Conservation (phyloP, 2,888 invertebrate species). For the Nephrotoma appendiculata region DNA sequence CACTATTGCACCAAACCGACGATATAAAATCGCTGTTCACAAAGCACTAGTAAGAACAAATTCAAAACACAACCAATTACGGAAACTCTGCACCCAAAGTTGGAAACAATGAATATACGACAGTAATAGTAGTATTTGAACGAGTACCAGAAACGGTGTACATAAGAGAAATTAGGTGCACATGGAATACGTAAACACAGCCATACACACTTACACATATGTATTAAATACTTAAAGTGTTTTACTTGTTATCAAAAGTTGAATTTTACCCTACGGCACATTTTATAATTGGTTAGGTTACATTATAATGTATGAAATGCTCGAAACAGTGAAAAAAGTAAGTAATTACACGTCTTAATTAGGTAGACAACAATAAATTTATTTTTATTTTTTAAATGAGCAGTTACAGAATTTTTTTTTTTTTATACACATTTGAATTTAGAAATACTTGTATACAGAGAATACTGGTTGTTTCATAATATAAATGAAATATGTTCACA, state of each 20-base stretch:
- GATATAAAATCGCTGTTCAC: too few species aligned
- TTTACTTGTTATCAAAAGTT: slow-evolving; percentile 1
- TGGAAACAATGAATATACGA: neutral
- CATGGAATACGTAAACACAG: neutral
- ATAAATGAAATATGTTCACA: neutral
- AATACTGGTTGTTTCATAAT: neutral
- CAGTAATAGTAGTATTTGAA: neutral
- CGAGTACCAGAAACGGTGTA: neutral
- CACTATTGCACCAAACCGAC: accelerated
- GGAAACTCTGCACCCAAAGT: neutral
- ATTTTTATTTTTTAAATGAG: neutral
- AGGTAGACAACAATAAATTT: slow-evolving; percentile 2
- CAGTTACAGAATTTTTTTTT: neutral
- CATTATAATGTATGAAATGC: neutral
- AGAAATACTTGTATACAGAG: neutral
- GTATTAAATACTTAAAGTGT: neutral
- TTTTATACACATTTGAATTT: neutral
- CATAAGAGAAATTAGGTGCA: neutral
- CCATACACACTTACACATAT: neutral
- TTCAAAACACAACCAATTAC: too few species aligned
- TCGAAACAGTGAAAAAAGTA: neutral
- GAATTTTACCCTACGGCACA: neutral
- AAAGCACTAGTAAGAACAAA: too few species aligned
- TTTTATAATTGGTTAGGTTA: slow-evolving; percentile 3
- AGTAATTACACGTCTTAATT: slow-evolving; percentile 4